phyloP scores from a whole-genome alignment of 2,888 invertebrate species.

The Cryptocephalus moraei region DNA sequence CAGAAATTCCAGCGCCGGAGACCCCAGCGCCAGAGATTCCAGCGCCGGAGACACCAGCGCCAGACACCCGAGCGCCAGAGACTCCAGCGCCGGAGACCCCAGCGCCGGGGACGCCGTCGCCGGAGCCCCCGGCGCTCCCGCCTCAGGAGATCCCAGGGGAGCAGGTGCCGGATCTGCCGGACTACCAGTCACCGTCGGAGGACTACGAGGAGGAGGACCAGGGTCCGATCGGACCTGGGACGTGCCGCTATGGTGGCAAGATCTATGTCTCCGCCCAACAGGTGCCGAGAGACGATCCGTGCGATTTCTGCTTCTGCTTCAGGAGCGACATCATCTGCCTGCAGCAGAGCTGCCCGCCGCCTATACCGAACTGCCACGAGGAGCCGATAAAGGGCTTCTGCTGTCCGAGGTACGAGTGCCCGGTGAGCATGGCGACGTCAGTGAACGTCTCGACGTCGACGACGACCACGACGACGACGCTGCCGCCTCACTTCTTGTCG shows the following conservation, averaged over 20 bases:
- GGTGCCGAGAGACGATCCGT: constrained; percentile 88
- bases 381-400: constrained; percentile 91
- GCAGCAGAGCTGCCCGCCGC: constrained; percentile 91
- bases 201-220: constrained; percentile 72
- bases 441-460: constrained; percentile 79
- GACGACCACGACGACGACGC: constrained; percentile 74
- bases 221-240: constrained; percentile 73
- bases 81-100: neutral
- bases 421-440: constrained; percentile 75
- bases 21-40: neutral
- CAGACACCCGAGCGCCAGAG: constrained; percentile 9
- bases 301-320: constrained; percentile 96
- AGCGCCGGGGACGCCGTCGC: neutral
- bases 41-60: constrained; percentile 10
- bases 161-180: constrained; percentile 29
- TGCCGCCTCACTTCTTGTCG: constrained; percentile 74
- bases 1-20: too few species aligned
- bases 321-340: constrained; percentile 90
- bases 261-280: constrained; percentile 91
- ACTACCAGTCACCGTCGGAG: constrained; percentile 35
- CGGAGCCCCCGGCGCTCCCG: constrained; percentile 6
- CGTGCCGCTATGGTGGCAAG: constrained; percentile 85
- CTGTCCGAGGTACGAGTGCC: constrained; percentile 90
- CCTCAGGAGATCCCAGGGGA: constrained; percentile 23
- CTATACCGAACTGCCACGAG: constrained; percentile 83